Conservation (phyloP, 1,140 invertebrate species). For the Marisa cornuarietis region DNA sequence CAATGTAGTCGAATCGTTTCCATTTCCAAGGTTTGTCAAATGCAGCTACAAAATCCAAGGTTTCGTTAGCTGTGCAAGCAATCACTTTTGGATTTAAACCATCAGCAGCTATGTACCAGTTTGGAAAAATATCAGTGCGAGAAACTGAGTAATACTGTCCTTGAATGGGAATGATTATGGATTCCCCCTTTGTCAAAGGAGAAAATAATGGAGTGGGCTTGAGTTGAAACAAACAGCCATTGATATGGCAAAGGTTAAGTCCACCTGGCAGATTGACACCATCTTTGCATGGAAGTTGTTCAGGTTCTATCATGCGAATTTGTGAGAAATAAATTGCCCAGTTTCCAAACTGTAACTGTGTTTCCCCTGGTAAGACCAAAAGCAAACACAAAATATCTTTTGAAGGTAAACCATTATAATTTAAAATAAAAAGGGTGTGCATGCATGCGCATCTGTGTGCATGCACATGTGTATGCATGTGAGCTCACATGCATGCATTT, state of each 20-base stretch:
- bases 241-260: conserved; percentile 49
- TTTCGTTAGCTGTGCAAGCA: conserved; percentile 45
- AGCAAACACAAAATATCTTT: conserved; percentile 25
- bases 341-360: conserved; percentile 31
- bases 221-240: conserved; percentile 52
- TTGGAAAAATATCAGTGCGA: conserved; percentile 45
- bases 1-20: conserved; percentile 47
- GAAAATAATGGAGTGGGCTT: conserved; percentile 41
- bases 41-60: conserved; percentile 47
- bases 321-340: conserved; percentile 58
- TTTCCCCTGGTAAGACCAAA: conserved; percentile 33
- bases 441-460: too few species aligned
- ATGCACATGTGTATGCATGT: too few species aligned
- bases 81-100: conserved; percentile 40
- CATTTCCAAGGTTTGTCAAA: conserved; percentile 44
- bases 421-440: not conserved
- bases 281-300: conserved; percentile 29
- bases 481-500: not conserved
- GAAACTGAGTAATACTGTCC: conserved; percentile 51
- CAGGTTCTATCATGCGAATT: conserved; percentile 52
- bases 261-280: conserved; percentile 32
- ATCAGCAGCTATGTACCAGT: conserved; percentile 46
- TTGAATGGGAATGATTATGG: conserved; percentile 39
- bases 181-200: conserved; percentile 35
- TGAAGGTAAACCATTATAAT: not conserved